Conservation (phyloP, 53 echinoderm and acorn worm species). For the Astropecten irregularis region DNA sequence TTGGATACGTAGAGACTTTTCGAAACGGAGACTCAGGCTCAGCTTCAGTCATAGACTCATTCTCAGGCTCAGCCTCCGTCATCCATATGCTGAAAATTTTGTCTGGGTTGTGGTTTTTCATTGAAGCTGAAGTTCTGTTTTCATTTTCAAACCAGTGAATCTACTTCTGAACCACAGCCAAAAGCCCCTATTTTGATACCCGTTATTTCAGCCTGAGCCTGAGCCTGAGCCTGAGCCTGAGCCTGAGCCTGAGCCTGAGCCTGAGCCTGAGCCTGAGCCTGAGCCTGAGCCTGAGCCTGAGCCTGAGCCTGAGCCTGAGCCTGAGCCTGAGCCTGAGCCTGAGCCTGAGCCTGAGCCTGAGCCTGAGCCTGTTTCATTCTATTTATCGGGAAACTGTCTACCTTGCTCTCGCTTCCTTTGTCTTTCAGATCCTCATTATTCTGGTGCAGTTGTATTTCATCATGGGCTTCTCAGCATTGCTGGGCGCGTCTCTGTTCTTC, state of each 20-base stretch:
- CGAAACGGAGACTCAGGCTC: too few relatives aligned
- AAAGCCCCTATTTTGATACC: too few relatives aligned
- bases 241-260: slow-evolving; percentile 13
- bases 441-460: slow-evolving; percentile 48
- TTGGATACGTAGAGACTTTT: too few relatives aligned
- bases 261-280: background rate
- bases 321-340: slow-evolving; percentile 27
- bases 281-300: background rate
- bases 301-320: slow-evolving; percentile 13
- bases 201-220: background rate
- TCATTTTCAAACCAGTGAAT: too few relatives aligned
- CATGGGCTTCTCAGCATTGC: slow-evolving; percentile 55
- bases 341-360: slow-evolving; percentile 19
- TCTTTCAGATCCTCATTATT: slow-evolving; percentile 36
- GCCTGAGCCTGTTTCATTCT: background rate
- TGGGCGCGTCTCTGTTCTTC: slow-evolving; percentile 49
- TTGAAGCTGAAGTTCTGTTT: too few relatives aligned
- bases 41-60: too few relatives aligned
- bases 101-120: too few relatives aligned
- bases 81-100: too few relatives aligned
- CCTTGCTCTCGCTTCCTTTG: background rate
- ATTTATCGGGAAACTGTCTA: too few relatives aligned
- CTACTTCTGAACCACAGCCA: too few relatives aligned
- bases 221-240: slow-evolving; percentile 2
- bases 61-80: too few relatives aligned